Evolutionary conservation across 2,797 vertebrate genomes (phyloP).

Genomic region (Sternotherus odoratus): DNA sequence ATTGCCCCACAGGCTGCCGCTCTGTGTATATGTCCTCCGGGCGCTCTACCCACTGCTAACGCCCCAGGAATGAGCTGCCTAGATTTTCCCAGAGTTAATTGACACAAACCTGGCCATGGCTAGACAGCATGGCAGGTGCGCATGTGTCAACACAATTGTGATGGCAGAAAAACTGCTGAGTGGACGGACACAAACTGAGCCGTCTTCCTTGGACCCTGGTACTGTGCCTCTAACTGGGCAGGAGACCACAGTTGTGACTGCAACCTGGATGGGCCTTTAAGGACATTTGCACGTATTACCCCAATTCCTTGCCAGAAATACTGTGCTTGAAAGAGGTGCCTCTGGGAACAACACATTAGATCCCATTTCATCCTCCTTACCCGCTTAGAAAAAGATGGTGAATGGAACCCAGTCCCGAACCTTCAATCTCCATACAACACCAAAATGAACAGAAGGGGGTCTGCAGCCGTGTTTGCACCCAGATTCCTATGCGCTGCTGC

Average conservation of each 20-base stretch:
- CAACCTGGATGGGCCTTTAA: conserved; percentile 40
- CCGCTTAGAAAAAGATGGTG: conserved; percentile 39
- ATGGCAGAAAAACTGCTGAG: conserved; percentile 51
- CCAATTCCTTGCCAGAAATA: conserved; percentile 16
- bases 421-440: neutral
- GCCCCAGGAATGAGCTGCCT: neutral
- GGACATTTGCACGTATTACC: conserved; percentile 46
- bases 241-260: conserved; percentile 58
- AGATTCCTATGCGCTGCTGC: neutral
- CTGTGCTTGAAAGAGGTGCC: conserved; percentile 6
- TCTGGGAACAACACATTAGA: conserved; percentile 54
- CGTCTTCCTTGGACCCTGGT: neutral
- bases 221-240: conserved; percentile 16
- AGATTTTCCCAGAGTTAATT: conserved; percentile 60
- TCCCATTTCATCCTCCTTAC: conserved; percentile 35
- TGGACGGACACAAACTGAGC: conserved; percentile 4
- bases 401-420: conserved; percentile 31
- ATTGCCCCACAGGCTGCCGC: neutral
- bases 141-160: conserved; percentile 44
- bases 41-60: neutral
- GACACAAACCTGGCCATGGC: neutral
- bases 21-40: conserved; percentile 25
- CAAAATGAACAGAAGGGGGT: neutral
- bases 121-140: conserved; percentile 19
- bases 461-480: neutral